phyloP scores from a whole-genome alignment of 2,888 invertebrate genomes.

The Pandemis cinnamomeana region DNA sequence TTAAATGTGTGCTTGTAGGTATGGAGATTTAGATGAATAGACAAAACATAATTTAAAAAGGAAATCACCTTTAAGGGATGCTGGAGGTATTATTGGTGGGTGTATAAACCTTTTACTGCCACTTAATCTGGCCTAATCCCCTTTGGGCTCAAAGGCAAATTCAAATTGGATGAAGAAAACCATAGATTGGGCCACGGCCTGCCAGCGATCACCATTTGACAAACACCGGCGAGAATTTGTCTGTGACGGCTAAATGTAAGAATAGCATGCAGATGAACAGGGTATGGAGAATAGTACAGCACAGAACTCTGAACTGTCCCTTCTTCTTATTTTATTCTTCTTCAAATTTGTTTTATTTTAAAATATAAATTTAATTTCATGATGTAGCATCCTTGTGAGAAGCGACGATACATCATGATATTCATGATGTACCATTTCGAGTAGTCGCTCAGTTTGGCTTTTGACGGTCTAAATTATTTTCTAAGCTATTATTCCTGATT shows the following conservation, averaged over 20 bases:
- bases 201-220: not conserved
- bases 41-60: not conserved
- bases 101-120: slow-evolving; percentile 31
- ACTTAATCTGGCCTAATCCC: slow-evolving; percentile 25
- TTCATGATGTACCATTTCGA: too few species aligned
- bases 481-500: too few species aligned
- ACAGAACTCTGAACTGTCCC: not conserved
- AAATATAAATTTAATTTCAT: too few species aligned
- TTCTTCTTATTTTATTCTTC: not conserved
- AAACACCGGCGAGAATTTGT: not conserved
- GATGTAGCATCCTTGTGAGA: too few species aligned
- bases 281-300: not conserved
- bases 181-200: slow-evolving; percentile 1
- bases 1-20: slow-evolving; percentile 24
- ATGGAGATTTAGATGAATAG: slow-evolving; percentile 5
- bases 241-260: not conserved
- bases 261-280: not conserved
- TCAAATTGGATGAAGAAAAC: slow-evolving; percentile 36
- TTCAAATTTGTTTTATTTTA: too few species aligned
- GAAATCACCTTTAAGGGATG: not conserved
- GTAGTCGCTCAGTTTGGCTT: too few species aligned
- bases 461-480: too few species aligned
- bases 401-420: too few species aligned
- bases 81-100: not conserved
- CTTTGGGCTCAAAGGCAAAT: slow-evolving; percentile 24